Evolutionary conservation across 1,140 invertebrate species (phyloP), one percentile per base, ranked within the genome.

Genomic region (Halesus radiatus): DNA sequence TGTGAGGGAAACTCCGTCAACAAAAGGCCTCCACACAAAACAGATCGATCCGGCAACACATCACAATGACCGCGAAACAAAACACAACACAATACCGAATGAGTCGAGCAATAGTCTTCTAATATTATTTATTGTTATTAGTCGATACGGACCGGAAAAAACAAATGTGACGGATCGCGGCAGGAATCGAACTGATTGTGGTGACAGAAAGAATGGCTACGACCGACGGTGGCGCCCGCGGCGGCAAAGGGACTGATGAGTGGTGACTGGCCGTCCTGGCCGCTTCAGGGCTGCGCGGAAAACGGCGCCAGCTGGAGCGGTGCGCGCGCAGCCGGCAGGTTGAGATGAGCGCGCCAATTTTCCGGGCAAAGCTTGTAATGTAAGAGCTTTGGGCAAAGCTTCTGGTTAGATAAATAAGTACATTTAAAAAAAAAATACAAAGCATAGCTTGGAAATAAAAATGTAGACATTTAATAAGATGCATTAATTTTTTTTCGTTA

Each of bases 241-340:
- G 64, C 66, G 66, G 66, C 37, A 70, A 70, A 70, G 16, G 32
- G 37, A 70, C 66, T 70, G n/a, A n/a, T n/a, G n/a, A n/a, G n/a
- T n/a, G n/a, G n/a, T n/a, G n/a, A n/a, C n/a, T n/a, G n/a, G n/a
- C n/a, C n/a, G n/a, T n/a, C n/a, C n/a, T n/a, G 37, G 37, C 37
- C 10, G 13, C 13, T 13, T 45, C 37, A 45, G 37, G 60, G 60
- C 32, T 70, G 66, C 66, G 37, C 37, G 66, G 66, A 50, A 70
- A 70, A 7, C 66, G 37, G 66, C 66, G 66, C 66, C 22, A 26
- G 62, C 3, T 22, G 66, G 29, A 64, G 8, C 22, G 26, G 16
- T 16, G 62, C 62, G 62, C 62, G 62, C 62, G 62, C 62, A 66
- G 29, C 62, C 62, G 62, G 62, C 29, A 22, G 8, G 62, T 10